phyloP scores from a whole-genome alignment of 2,113 vertebrate genomes.

The Nycticryphes semicollaris region DNA sequence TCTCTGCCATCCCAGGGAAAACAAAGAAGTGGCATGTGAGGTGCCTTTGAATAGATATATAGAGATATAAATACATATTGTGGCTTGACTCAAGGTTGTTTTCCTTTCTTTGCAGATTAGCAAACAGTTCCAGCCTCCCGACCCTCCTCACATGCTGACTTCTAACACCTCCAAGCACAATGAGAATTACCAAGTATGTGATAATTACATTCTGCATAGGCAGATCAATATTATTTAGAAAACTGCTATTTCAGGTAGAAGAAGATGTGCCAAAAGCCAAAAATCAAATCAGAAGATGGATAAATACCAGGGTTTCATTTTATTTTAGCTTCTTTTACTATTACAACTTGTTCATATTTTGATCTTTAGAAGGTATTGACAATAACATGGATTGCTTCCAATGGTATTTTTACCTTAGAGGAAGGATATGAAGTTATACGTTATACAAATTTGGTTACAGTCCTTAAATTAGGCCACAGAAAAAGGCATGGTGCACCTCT shows the following conservation, averaged over 20 bases:
- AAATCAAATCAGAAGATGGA: background rate
- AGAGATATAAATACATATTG: background rate
- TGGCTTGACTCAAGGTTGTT: background rate
- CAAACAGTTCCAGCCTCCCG: background rate
- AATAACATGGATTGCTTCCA: conserved; percentile 41
- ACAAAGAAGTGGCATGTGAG: background rate
- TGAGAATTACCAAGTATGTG: background rate
- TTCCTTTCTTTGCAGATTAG: background rate
- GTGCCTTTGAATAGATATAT: background rate
- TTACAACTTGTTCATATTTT: background rate
- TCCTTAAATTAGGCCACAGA: background rate
- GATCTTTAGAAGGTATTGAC: conserved; percentile 39
- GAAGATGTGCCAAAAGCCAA: background rate
- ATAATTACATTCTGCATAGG: conserved; percentile 5
- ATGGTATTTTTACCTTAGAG: conserved; percentile 49
- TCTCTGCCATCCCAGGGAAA: background rate
- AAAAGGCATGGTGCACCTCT: conserved; percentile 24
- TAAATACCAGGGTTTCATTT: background rate
- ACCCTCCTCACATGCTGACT: background rate
- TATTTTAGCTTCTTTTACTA: background rate
- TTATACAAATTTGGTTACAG: conserved; percentile 25
- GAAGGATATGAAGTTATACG: conserved; percentile 50
- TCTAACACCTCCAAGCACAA: background rate
- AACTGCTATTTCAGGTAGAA: background rate
- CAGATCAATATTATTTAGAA: conserved; percentile 4